phyloP scores from a whole-genome alignment of 1,140 invertebrate species.

The Aphaenogaster ashmeadi region DNA sequence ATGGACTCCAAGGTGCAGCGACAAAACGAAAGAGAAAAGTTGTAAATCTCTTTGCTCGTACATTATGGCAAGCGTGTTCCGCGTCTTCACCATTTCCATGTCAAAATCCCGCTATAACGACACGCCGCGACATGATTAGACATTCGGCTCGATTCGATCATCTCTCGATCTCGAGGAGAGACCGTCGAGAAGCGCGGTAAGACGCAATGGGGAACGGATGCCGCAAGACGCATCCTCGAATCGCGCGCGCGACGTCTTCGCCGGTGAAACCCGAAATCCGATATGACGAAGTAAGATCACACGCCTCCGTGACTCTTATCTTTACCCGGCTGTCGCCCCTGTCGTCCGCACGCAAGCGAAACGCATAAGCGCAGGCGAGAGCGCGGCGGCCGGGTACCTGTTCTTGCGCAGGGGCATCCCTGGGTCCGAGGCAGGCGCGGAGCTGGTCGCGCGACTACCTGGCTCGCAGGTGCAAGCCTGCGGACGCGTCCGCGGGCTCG shows the following conservation, averaged over 20 bases:
- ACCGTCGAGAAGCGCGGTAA: no score
- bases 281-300: conserved; percentile 54
- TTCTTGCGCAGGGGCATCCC: conserved; percentile 27
- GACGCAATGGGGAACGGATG: conserved; percentile 5
- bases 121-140: neutral
- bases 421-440: conserved; percentile 5
- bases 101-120: neutral
- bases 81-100: neutral
- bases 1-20: neutral
- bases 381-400: conserved; percentile 1
- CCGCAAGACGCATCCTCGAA: conserved; percentile 2
- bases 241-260: neutral
- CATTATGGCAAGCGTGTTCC: neutral
- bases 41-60: neutral
- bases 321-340: conserved; percentile 7
- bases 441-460: conserved; percentile 52
- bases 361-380: neutral
- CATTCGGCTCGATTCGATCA: neutral
- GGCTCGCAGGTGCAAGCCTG: conserved; percentile 66
- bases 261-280: conserved; percentile 38
- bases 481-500: conserved; percentile 65
- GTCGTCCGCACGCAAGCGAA: conserved; percentile 5
- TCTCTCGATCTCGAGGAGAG: neutral
- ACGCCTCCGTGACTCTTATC: conserved; percentile 36
- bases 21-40: neutral